Percentiles rank a stretch among this genome's conserved stretches.
These are phyloP conservation scores for Holacanthella duospinosa DNA, from an alignment of 2,888 invertebrate species.

Conservation along the genomic window DNA sequence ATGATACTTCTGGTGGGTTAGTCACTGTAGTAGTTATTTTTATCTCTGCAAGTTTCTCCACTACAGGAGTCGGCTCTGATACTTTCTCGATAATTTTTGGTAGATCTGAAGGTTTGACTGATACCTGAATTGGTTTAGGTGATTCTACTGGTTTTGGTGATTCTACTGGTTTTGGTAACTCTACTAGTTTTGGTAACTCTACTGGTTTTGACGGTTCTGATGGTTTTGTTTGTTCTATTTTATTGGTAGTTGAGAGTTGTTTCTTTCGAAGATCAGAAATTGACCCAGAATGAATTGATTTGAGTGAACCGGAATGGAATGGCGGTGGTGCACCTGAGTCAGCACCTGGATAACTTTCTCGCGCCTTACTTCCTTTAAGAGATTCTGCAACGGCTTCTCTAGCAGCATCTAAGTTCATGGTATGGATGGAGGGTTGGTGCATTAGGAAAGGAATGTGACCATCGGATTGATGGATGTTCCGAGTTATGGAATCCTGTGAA, in stretches of 20 bases:
- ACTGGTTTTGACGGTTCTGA: neutral
- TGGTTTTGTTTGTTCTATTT: too few species aligned
- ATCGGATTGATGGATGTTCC: neutral
- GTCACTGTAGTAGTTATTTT: neutral
- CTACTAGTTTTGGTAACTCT: neutral
- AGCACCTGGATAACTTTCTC: slow-evolving; percentile 6
- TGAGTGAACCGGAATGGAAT: neutral
- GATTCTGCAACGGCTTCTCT: slow-evolving; percentile 10
- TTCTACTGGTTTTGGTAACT: neutral
- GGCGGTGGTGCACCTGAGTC: neutral
- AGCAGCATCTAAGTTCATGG: slow-evolving; percentile 19
- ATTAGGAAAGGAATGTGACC: slow-evolving; percentile 11
- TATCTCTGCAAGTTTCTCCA: neutral
- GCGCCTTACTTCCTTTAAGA: slow-evolving; percentile 5
- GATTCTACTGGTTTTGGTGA: neutral
- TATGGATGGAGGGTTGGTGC: slow-evolving; percentile 13
- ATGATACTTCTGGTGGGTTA: neutral
- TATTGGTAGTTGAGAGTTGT: neutral
- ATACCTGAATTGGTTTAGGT: neutral
- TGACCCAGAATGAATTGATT: neutral
- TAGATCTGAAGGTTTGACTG: neutral
- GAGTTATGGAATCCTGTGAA: neutral
- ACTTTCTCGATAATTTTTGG: neutral
- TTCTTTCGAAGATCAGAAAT: neutral
- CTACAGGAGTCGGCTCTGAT: neutral